Evolutionary conservation across 1,140 invertebrate species (phyloP), one percentile per base, ranked within the genome.

Genomic region (Drosophila mauritiana): DNA sequence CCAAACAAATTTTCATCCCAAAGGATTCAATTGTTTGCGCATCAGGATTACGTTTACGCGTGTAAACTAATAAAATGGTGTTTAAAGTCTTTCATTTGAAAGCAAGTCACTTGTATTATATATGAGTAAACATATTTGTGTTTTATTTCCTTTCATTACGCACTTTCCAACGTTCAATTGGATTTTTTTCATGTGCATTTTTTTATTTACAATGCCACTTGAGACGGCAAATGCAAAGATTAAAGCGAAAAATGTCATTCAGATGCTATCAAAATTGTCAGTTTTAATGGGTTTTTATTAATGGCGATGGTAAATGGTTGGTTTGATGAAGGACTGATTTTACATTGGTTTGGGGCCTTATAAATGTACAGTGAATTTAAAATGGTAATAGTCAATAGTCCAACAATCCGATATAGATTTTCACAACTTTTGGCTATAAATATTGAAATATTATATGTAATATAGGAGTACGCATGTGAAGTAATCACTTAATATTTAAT

Each of bases 221-320:
- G 78, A 77, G 49, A 78, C 70, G 20, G 22, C 15, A 48, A 36
- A 25, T 31, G 36, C 22, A 34, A 51, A 49, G 57, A 63, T 45
- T 54, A 69, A 73, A 59, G 56, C 53, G n/a, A 15, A 57, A 42
- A 52, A 39, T 48, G 17, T 22, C 43, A 34, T 10, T 27, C 22
- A 34, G 27, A 39, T 27, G 20, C 20, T 20, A 52, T 73, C 45
- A 53, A 48, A 72, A 61, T 72, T 73, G 46, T 73, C 67, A 72
- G 53, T 73, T 61, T 53, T 73, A 73, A 73, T 73, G 70, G 43
- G 43, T 70, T 56, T 56, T 36, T 27, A 40, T 49, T 59, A 63
- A 63, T 59, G 54, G n/a, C 17, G 12, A 17, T 31, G n/a, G 3
- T 17, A 1, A 43, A 31, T 52, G 36, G 52, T 15, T 40, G 13